Conservation (phyloP, 2,113 vertebrate species). For the Lasiurus borealis region DNA sequence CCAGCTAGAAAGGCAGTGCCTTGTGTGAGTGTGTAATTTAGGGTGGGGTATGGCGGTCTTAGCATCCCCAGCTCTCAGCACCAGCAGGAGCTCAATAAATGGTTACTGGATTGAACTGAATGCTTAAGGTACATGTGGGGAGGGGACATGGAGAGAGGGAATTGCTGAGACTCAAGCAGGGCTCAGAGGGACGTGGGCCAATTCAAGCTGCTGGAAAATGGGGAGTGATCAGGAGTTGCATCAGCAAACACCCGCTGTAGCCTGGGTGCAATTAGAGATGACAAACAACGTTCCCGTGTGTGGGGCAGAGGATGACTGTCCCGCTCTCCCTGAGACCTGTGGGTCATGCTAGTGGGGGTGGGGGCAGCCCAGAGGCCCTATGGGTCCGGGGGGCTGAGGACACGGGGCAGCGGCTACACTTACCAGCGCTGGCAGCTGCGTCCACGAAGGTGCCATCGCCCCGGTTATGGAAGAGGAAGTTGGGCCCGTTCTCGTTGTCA, state of each 20-base stretch:
- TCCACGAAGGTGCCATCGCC: constrained; percentile 96
- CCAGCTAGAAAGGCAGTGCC: not conserved
- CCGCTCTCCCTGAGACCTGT: not conserved
- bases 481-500: constrained; percentile 97
- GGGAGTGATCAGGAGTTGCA: not conserved
- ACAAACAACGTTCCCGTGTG: not conserved
- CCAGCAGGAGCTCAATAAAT: not conserved
- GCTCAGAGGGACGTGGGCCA: not conserved
- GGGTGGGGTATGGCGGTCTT: not conserved
- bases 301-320: not conserved
- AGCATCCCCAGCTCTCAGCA: not conserved
- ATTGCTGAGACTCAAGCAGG: no score
- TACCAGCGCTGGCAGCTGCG: constrained; percentile 92
- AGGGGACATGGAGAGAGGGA: not conserved
- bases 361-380: not conserved
- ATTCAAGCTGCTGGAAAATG: not conserved
- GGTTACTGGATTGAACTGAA: not conserved
- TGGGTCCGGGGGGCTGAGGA: not conserved
- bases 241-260: not conserved
- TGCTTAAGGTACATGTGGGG: not conserved
- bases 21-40: not conserved
- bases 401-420: constrained; percentile 60
- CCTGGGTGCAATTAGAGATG: not conserved
- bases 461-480: constrained; percentile 97
- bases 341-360: not conserved